A percentile compares a stretch with the other conserved stretches of the same genome.
These are phyloP conservation scores for Cephalopachus bancanus DNA, from an alignment of 2,797 vertebrate species.

Conservation along the genomic window DNA sequence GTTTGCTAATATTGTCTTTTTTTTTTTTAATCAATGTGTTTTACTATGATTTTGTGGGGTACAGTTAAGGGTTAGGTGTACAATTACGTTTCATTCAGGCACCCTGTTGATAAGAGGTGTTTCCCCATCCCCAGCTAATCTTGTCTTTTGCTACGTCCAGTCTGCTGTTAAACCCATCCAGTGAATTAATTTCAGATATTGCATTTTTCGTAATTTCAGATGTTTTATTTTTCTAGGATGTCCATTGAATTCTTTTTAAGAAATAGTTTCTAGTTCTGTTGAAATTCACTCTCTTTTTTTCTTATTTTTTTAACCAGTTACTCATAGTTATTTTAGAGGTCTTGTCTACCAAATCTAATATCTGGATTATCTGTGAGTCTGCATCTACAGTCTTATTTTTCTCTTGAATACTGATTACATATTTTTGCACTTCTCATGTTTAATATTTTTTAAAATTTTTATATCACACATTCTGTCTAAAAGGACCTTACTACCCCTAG, in stretches of 20 bases:
- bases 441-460: neutral
- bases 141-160: neutral
- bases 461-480: neutral
- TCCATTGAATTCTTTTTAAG: neutral
- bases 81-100: too few species aligned
- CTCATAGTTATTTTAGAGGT: conserved; percentile 29
- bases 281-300: neutral
- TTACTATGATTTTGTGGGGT: too few species aligned
- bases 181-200: conserved; percentile 39
- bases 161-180: neutral
- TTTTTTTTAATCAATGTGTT: too few species aligned
- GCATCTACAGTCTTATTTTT: neutral
- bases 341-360: conserved; percentile 1
- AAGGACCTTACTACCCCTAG: neutral
- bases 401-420: conserved; percentile 18
- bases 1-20: neutral
- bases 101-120: too few species aligned
- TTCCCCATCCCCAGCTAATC: too few species aligned
- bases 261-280: conserved; percentile 5
- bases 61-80: too few species aligned
- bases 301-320: conserved; percentile 29
- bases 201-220: conserved; percentile 48
- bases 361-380: neutral
- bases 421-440: conserved; percentile 29
- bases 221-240: conserved; percentile 38